Evolutionary conservation across 2,113 vertebrate genomes (phyloP).

Genomic region (Daphoenositta chrysoptera): DNA sequence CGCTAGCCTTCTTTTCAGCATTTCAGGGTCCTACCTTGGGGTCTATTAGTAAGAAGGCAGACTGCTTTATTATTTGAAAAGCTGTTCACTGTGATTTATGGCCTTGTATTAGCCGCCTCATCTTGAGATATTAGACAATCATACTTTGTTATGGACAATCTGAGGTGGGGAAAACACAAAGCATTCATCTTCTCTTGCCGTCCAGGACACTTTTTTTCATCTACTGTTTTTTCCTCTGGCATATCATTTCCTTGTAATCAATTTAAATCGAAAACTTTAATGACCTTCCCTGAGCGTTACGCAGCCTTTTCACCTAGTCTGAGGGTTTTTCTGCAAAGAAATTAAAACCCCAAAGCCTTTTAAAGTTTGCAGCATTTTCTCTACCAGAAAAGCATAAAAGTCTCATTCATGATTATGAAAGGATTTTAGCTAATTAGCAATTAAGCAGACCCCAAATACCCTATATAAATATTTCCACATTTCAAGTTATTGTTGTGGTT

Average conservation of each 20-base stretch:
- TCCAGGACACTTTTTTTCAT: constrained; percentile 33
- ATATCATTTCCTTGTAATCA: constrained; percentile 60
- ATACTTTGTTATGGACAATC: constrained; percentile 30
- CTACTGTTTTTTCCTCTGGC: constrained; percentile 46
- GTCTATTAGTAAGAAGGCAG: background rate
- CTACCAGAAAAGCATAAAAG: background rate
- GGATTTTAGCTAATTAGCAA: background rate
- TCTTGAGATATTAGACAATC: constrained; percentile 61
- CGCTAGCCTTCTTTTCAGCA: background rate
- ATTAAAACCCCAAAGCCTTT: background rate
- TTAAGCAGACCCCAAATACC: background rate
- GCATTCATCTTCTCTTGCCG: constrained; percentile 57
- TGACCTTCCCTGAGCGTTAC: background rate
- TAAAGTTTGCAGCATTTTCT: background rate
- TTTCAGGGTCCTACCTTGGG: background rate
- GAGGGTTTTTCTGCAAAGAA: background rate
- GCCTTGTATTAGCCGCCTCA: constrained; percentile 38
- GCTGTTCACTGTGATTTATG: constrained; percentile 56
- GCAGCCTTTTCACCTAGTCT: background rate
- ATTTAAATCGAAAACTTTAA: constrained; percentile 46
- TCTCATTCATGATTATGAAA: background rate
- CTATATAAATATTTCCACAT: background rate
- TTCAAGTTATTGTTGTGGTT: background rate
- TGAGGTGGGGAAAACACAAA: constrained; percentile 32
- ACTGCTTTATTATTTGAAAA: constrained; percentile 43